Percentiles rank a stretch among this genome's conserved stretches.
These are phyloP conservation scores for Tapirus indicus DNA, from an alignment of 2,797 vertebrate genomes.

Conservation along the genomic window DNA sequence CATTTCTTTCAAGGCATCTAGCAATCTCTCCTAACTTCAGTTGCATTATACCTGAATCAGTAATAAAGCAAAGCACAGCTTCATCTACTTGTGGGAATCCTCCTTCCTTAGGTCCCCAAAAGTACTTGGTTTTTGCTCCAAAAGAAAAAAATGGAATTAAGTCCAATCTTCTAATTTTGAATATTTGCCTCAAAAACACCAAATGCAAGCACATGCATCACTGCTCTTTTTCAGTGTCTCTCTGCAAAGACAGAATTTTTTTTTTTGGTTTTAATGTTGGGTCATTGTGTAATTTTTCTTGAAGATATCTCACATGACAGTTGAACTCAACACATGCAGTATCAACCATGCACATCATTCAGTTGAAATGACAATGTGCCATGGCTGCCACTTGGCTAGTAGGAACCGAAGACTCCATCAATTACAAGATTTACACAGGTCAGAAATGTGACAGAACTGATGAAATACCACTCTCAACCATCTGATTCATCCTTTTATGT, in stretches of 20 bases:
- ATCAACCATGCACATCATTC: neutral
- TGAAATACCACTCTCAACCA: neutral
- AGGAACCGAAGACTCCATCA: neutral
- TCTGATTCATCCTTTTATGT: neutral
- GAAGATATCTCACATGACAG: neutral
- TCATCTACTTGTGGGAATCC: neutral
- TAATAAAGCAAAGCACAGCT: neutral
- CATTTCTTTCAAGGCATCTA: neutral
- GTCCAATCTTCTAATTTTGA: conserved; percentile 4
- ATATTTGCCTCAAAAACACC: neutral
- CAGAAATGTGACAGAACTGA: neutral
- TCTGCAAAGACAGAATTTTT: neutral
- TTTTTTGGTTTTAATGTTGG: neutral
- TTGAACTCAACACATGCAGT: neutral
- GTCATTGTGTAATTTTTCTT: neutral
- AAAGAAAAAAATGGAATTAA: neutral
- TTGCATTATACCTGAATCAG: neutral
- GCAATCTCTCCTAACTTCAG: neutral
- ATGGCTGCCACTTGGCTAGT: neutral
- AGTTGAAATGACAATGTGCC: neutral
- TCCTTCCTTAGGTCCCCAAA: neutral
- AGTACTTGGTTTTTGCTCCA: neutral
- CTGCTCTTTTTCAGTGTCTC: neutral
- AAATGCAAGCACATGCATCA: neutral
- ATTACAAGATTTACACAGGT: neutral